A percentile compares a stretch with the other conserved stretches of the same genome.
phyloP scores from a whole-genome alignment of 2,888 invertebrate genomes.

The Pseudococcus longispinus region DNA sequence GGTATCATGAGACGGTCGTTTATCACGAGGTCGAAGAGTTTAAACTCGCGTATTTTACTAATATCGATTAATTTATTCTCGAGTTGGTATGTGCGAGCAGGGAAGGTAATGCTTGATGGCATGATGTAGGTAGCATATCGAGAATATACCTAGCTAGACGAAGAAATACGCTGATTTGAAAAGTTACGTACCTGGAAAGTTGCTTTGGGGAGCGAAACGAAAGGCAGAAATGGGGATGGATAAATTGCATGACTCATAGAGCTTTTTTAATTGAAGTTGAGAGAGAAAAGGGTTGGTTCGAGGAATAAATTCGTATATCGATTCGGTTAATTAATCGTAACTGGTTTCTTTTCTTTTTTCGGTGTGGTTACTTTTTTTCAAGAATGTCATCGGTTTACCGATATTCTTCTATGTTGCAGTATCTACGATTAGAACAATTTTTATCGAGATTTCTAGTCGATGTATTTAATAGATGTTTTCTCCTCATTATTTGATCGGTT shows the following conservation, averaged over 20 bases:
- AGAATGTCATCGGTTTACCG: not conserved
- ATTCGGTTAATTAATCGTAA: not conserved
- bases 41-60: constrained; percentile 20
- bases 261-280: not conserved
- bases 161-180: not conserved
- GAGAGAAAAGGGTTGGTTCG: not conserved
- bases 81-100: not conserved
- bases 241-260: no score
- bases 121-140: not conserved
- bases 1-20: constrained; percentile 15
- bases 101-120: not conserved
- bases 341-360: not conserved
- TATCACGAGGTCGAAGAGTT: constrained; percentile 10
- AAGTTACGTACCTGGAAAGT: not conserved
- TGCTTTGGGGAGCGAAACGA: not conserved
- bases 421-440: not conserved
- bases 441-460: constrained; percentile 2
- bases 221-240: not conserved
- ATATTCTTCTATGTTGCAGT: not conserved
- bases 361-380: not conserved
- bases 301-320: not conserved
- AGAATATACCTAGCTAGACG: not conserved
- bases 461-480: not conserved
- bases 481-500: constrained; percentile 28
- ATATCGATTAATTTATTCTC: constrained; percentile 40